Evolutionary conservation across 2,113 vertebrate species (phyloP), one percentile per base, ranked within the genome.

Genomic region (Takifugu bimaculatus): DNA sequence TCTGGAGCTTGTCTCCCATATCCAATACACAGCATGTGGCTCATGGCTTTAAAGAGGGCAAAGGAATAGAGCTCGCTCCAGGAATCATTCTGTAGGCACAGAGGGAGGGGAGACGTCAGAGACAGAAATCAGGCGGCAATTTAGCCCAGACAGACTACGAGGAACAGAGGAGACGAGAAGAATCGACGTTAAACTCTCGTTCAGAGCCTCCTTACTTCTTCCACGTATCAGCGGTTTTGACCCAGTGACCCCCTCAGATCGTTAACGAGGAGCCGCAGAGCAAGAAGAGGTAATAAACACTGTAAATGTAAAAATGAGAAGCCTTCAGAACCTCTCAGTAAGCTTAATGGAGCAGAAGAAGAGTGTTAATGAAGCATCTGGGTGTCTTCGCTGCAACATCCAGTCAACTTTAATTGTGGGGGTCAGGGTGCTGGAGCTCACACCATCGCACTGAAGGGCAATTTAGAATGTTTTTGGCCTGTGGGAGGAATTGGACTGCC

Each of bases 41-140:
- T 99, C 97, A 99, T 98, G 63, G 97, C 96, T 88, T 98, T 99
- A 90, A 98, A 99, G 75, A 98, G 92, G 4, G 96, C 96, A 0
- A 95, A 98, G 82, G 96, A 99, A 74, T 98, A 99, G 3, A 97
- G 91, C 84, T 99, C 95, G 0, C 93, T 94, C 96, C 96, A 98
- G 0, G 96, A 93, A 86, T 99, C 92, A 0, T 99, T 98, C 96
- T 99, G 92, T 29, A 47, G 53, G 52, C 42, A 63, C 26, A 77
- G 12, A 62, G 1, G 57, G 27, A 55, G n/a, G 11, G 4, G 4
- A 27, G 35, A 39, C 9, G 7, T 39, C 35, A 43, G 7, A 42
- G 6, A 4, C 5, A 13, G 13, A 54, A 50, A 14, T 6, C 5
- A 14, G 10, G n/a, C 51, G 13, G 4, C 13, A 48, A 48, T 48